A percentile compares a stretch with the other conserved stretches of the same genome.
Conservation (phyloP, 2,888 invertebrate genomes). For the Bellardia bayeri region DNA sequence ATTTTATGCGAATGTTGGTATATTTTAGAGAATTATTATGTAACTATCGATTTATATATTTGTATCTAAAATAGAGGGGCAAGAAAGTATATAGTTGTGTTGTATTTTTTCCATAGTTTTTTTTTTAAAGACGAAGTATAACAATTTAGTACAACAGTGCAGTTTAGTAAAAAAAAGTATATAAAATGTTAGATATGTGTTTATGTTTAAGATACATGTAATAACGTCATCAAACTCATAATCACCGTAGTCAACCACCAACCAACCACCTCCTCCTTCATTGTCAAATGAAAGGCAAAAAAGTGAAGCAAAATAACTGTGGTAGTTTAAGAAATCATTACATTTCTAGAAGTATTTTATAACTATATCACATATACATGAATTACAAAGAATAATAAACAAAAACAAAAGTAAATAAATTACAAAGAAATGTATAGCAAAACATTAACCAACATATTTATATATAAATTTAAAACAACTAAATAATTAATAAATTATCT, state of each 20-base stretch:
- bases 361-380: background rate
- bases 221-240: slow-evolving; percentile 23
- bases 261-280: background rate
- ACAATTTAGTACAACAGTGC: slow-evolving; percentile 6
- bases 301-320: slow-evolving; percentile 17
- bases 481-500: background rate
- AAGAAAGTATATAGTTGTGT: slow-evolving; percentile 17
- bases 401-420: background rate
- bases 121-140: slow-evolving; percentile 21
- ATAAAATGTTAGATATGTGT: slow-evolving; percentile 39
- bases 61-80: slow-evolving; percentile 39
- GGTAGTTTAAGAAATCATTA: slow-evolving; percentile 30
- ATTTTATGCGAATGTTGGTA: slow-evolving; percentile 56
- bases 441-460: slow-evolving; percentile 7
- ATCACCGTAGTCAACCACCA: slow-evolving; percentile 22
- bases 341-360: background rate
- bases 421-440: slow-evolving; percentile 2
- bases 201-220: slow-evolving; percentile 53
- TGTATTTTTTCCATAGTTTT: background rate
- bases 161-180: slow-evolving; percentile 9
- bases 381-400: background rate
- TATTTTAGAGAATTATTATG: slow-evolving; percentile 49
- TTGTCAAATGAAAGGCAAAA: background rate
- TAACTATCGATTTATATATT: slow-evolving; percentile 60
- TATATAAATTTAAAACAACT: background rate